Evolutionary conservation across 2,113 vertebrate genomes (phyloP).

Genomic region (Odontophorus gujanensis): DNA sequence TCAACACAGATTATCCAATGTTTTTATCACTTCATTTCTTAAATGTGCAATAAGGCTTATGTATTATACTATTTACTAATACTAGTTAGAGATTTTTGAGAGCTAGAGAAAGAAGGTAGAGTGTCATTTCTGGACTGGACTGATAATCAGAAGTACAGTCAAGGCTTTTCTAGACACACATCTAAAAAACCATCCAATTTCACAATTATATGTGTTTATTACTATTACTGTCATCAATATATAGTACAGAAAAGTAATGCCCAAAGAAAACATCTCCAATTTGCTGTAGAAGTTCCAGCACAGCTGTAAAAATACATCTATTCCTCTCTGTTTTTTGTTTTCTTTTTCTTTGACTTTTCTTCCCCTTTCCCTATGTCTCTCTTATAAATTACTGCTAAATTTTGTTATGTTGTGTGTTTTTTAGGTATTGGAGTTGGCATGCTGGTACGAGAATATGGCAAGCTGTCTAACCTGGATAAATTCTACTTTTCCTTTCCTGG

Average conservation of each 20-base stretch:
- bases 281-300: not conserved
- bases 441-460: slow-evolving; percentile 88
- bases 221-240: not conserved
- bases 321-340: not conserved
- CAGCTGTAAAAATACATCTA: not conserved
- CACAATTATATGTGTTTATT: not conserved
- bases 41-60: not conserved
- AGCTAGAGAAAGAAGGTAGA: not conserved
- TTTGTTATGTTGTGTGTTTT: not conserved
- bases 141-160: not conserved
- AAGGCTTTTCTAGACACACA: not conserved
- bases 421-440: slow-evolving; percentile 89
- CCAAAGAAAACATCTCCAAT: not conserved
- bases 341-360: not conserved
- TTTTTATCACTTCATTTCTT: not conserved
- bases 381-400: not conserved
- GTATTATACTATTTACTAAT: not conserved
- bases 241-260: not conserved
- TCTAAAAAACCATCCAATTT: not conserved
- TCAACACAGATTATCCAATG: not conserved
- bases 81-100: not conserved
- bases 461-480: slow-evolving; percentile 88
- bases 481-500: slow-evolving; percentile 96
- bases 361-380: not conserved
- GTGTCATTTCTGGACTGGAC: not conserved